Base-by-base conservation (phyloP, 2,113 vertebrate species). In the Archilochus colubris region DNA sequence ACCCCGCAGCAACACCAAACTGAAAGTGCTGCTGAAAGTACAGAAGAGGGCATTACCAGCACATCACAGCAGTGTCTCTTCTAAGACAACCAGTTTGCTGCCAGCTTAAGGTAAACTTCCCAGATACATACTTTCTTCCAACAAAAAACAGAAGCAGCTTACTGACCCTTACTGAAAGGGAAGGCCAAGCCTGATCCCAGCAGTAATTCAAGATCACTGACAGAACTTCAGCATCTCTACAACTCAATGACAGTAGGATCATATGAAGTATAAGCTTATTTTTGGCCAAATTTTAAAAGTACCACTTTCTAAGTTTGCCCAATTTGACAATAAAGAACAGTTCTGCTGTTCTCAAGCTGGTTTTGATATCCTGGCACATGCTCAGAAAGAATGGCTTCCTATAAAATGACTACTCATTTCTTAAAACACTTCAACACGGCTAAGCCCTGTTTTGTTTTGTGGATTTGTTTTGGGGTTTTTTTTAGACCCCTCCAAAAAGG, bases 1-100 rank as follows among this genome's bases (percentile, higher is more conserved):
- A 3, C 28, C 18, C 31, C 30, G 10, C n/a, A 63, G 79, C 24
- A 80, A 27, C 6, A 3, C 2, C 2, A 18, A 40, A 21, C 1
- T 2, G 4, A 55, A 18, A 3, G 7, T 40, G 40, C 40, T 40
- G 24, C 30, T 31, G 44, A 46, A 48, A 78, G 58, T 23, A 46
- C 2, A 0, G 0, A 40, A 66, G 14, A 0, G 3, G 27, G 38
- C 66, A 87, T 5, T 6, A 40, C 53, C 12, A 63, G 31, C n/a
- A 58, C 0, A 0, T 12, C 38, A 46, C 2, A 43, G 23, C 6
- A 0, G 13, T 1, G 22, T 4, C 18, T 31, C 62, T 13, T 54
- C 48, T 0, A 0, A 58, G 22, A 69, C 30, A 77, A 46, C 30
- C 25, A 24, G n/a, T 75, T 9, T 7, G 5, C 18, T 82, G 46